Base-by-base conservation (phyloP, 2,888 invertebrate genomes). In the Leucoma salicis region DNA sequence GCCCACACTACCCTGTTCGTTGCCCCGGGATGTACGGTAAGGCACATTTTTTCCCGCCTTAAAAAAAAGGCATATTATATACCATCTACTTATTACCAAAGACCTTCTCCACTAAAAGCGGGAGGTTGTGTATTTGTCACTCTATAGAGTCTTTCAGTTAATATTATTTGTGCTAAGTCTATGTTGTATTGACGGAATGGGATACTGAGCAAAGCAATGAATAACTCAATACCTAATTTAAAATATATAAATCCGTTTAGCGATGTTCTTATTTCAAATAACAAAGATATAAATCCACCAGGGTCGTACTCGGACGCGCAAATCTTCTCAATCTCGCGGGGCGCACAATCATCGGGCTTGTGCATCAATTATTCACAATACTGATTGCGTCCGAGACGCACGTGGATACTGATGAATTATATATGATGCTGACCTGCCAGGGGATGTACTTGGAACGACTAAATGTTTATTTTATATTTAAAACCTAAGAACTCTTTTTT, bases 321-420 rank as follows among this genome's bases (percentile, higher is more conserved):
- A 83, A 82, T 84, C 83, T 81, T 77, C 71, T 56, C 63, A 85
- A 87, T 89, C 86, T 87, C 86, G 74, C 78, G 83, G 78, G 78
- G 74, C 67, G 64, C 68, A 72, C 82, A 84, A 84, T 88, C 85
- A 86, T 86, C 83, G 74, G 70, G 52, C 55, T 57, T 11, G 52
- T 55, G 49, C 76, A 88, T 89, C 76, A 74, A 89, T 89, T 86
- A 90, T 90, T 89, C 82, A 90, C 76, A 72, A 86, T 87, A 86
- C 83, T 89, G 89, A 90, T 90, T 90, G 89, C 85, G 89, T 88
- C 82, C 82, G 81, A 84, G 80, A 81, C 80, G 82, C 83, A 86
- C 82, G 83, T 79, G 82, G 81, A 79, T 80, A 70, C 66, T 63
- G 39, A 59, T 87, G 81, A 80, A 88, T 87, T 78, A 88, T 86